Evolutionary conservation across 2,888 invertebrate genomes (phyloP).

Genomic region (Heteromurus nitidus): DNA sequence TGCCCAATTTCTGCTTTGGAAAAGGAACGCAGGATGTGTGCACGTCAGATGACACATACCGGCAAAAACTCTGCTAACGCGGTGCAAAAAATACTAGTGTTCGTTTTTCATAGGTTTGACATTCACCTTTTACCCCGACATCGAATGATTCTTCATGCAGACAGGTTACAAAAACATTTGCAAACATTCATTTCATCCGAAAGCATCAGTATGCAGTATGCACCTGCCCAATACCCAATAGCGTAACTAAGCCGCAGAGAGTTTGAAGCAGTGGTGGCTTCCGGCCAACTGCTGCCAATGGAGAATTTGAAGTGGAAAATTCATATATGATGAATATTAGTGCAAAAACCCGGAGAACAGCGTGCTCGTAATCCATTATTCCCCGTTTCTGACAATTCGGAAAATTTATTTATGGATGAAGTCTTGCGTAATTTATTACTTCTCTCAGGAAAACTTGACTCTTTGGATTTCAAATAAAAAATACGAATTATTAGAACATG

Average conservation of each 20-base stretch:
- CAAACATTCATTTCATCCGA: neutral
- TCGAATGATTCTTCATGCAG: conserved; percentile 14
- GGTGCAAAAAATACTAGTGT: too few species aligned
- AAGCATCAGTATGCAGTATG: neutral
- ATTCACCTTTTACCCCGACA: conserved; percentile 39
- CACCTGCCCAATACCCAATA: too few species aligned
- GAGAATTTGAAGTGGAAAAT: conserved; percentile 16
- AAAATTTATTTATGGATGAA: conserved; percentile 62
- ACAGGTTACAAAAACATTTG: conserved; percentile 14
- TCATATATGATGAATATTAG: neutral
- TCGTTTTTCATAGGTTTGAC: conserved; percentile 45
- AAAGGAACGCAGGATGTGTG: too few species aligned
- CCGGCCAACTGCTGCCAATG: conserved; percentile 45
- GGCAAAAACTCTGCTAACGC: too few species aligned
- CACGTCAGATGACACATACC: too few species aligned
- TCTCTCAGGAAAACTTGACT: neutral
- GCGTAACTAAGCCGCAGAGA: neutral
- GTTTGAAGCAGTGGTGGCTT: conserved; percentile 35
- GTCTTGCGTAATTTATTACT: conserved; percentile 59
- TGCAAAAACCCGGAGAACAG: neutral
- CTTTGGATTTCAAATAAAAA: neutral
- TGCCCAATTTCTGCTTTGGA: too few species aligned
- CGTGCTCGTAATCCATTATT: conserved; percentile 37
- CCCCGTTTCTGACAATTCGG: conserved; percentile 56
- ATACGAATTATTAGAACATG: neutral